Base-by-base conservation (phyloP, 2,888 invertebrate genomes). In the Dichetophora obliterata region DNA sequence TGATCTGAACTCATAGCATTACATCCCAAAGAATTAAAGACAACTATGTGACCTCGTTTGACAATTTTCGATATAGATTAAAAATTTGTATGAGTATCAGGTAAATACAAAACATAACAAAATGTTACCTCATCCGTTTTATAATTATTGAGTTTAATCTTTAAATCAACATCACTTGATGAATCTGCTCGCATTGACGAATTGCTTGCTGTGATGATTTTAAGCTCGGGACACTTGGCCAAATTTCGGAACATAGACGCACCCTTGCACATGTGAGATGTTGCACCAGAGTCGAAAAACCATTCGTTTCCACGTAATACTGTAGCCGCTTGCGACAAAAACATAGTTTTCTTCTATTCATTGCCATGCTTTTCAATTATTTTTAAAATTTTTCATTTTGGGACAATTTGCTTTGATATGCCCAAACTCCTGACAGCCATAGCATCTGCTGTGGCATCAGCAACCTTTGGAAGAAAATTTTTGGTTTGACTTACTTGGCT, bases 341-440 rank as follows among this genome's bases (percentile, higher is more conserved):
- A 61, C 27, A 27, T 27, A 31, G 61, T 24, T 24, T 61, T 61
- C 61, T 61, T 31, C 27, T 27, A 14, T 11, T 31, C 27, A 27
- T 27, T 27, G 14, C 8, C 31, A 8, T 61, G 5, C 37, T 6
- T 37, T 5, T 27, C 9, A 14, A 27, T 9, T 27, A 9, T 8
- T 31, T 61, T 31, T 61, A 9, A 61, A 11, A 16, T 9, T 2
- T 24, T 61, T 16, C 31, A 31, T 61, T 3, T 61, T 24, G 8
- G 31, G 61, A 61, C 6, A 61, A 61, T 61, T 61, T 22, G 50
- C 22, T 48, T 68, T 68, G 14, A 68, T 68, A 24, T 68, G 68
- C 43, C 68, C 22, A 50, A 68, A 43, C 27, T 43, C 68, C 48
- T 68, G 68, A 68, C 68, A 68, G 27, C 68, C 68, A 43, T n/a